Conservation (phyloP, 37 sponge, comb jelly and placozoan species). For the Eunapius fragilis region DNA sequence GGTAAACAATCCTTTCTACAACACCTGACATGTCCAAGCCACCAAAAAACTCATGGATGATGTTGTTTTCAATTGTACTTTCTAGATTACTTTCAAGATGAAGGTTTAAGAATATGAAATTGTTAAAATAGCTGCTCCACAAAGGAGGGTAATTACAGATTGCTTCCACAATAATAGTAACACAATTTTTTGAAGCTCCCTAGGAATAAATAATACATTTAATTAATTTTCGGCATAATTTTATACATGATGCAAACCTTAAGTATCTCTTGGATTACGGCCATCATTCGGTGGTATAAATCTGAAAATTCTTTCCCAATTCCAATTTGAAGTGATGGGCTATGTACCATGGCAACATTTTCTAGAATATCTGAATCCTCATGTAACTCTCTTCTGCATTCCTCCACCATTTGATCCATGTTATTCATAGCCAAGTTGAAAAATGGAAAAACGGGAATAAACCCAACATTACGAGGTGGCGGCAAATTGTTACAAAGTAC, state of each 20-base stretch:
- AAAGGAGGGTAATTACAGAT: conserved; percentile 27
- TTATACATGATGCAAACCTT: no score
- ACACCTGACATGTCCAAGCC: conserved; percentile 11
- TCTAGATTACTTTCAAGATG: conserved; percentile 28
- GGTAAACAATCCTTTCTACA: not conserved
- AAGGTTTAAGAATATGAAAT: conserved; percentile 50
- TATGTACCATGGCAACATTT: no score
- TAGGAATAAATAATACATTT: not conserved
- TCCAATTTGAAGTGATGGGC: no score
- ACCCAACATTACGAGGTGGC: not conserved
- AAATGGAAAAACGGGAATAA: conserved; percentile 50
- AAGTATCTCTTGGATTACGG: no score
- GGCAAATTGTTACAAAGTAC: conserved; percentile 23
- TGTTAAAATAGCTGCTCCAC: conserved; percentile 64
- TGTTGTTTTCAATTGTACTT: not conserved
- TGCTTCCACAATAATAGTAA: conserved; percentile 1
- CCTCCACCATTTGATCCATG: conserved; percentile 35
- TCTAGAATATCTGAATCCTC: not conserved
- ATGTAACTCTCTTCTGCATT: conserved; percentile 17
- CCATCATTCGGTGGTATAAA: no score
- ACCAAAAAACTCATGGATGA: conserved; percentile 28
- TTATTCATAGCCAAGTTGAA: conserved; percentile 26
- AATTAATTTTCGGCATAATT: not conserved
- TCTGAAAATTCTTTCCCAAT: no score
- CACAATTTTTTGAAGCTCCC: not conserved